Percentiles rank a stretch among this genome's conserved stretches.
phyloP scores from a whole-genome alignment of 2,888 invertebrate genomes.

The Eupithecia tripunctaria region DNA sequence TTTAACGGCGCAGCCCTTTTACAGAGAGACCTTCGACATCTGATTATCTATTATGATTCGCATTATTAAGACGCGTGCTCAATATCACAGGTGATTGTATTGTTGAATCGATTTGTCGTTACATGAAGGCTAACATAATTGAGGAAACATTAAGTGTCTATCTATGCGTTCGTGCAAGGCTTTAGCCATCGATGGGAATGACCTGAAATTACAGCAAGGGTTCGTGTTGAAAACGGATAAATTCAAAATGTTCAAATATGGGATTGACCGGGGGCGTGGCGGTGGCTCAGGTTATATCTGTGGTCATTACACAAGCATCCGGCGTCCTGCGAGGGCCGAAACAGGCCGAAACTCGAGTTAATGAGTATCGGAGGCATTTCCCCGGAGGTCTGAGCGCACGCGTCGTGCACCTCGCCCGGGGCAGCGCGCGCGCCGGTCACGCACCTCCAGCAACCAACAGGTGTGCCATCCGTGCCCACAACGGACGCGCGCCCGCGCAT shows the following conservation, averaged over 20 bases:
- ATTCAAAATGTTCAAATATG: constrained; percentile 30
- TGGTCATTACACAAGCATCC: constrained; percentile 75
- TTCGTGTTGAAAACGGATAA: constrained; percentile 7
- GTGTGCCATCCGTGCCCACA: constrained; percentile 56
- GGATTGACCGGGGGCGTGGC: constrained; percentile 50
- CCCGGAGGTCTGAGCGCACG: constrained; percentile 65
- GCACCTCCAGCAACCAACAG: constrained; percentile 50
- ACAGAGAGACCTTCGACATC: constrained; percentile 59
- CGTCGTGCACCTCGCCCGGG: constrained; percentile 57
- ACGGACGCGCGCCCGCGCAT: constrained; percentile 18
- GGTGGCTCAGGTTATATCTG: constrained; percentile 44
- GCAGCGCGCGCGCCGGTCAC: constrained; percentile 59
- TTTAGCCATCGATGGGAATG: constrained; percentile 69
- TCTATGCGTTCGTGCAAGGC: constrained; percentile 58
- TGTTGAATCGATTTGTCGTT: constrained; percentile 56
- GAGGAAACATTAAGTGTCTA: constrained; percentile 54
- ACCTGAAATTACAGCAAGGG: constrained; percentile 65
- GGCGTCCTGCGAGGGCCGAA: constrained; percentile 69
- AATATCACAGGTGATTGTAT: constrained; percentile 58
- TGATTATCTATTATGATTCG: constrained; percentile 54
- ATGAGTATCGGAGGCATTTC: constrained; percentile 78
- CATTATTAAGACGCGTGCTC: constrained; percentile 57
- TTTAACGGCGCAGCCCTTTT: constrained; percentile 54
- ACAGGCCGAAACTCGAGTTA: constrained; percentile 73
- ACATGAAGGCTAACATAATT: constrained; percentile 53